Percentiles rank a stretch among this genome's conserved stretches.
These are phyloP conservation scores for Grammomys surdaster DNA, from an alignment of 2,113 vertebrate species.

Conservation along the genomic window DNA sequence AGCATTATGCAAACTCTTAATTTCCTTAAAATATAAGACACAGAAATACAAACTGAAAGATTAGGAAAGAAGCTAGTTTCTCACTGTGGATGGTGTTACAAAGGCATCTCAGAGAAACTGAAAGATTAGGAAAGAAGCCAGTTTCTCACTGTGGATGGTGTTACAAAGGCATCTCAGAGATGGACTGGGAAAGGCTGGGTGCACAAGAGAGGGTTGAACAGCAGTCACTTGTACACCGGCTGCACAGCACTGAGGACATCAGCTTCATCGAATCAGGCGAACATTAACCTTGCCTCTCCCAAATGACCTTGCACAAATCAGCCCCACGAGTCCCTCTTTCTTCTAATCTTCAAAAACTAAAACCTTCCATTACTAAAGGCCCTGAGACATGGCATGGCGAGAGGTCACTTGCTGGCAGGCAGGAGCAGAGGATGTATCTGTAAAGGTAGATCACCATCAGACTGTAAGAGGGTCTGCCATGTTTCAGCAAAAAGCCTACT, in stretches of 20 bases:
- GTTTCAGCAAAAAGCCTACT: background rate
- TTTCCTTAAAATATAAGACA: slow-evolving; percentile 4
- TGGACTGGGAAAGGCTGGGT: background rate
- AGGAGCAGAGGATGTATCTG: background rate
- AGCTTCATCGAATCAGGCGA: background rate
- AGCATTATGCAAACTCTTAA: background rate
- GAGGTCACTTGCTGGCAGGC: background rate
- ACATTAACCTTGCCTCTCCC: background rate
- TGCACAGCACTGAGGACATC: background rate
- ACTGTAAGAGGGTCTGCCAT: background rate
- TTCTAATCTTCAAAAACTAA: background rate
- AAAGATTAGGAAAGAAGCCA: background rate
- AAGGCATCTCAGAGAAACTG: background rate
- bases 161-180: background rate
- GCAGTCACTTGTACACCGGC: background rate
- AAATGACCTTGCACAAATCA: background rate
- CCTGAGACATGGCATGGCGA: background rate
- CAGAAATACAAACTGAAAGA: background rate
- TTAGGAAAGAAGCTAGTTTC: background rate
- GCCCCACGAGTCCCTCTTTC: background rate
- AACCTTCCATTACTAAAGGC: background rate
- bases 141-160: background rate
- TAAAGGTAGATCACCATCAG: background rate
- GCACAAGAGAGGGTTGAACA: background rate
- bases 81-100: background rate